These are phyloP conservation scores for Lepidurus couesii DNA, from an alignment of 1,140 invertebrate genomes.

Conservation along the genomic window DNA sequence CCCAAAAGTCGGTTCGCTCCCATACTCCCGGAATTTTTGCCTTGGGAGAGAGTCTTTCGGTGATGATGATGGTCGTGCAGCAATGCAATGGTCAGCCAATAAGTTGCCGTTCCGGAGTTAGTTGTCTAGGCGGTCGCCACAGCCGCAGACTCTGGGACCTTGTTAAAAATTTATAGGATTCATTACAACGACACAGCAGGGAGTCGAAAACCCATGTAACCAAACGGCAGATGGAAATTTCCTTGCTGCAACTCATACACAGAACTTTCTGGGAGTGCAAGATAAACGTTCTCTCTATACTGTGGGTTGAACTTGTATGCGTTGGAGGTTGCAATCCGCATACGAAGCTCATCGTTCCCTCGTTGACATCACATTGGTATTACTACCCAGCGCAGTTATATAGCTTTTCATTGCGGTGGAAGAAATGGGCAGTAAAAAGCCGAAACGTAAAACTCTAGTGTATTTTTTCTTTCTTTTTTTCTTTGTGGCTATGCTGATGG, in stretches of 20 bases:
- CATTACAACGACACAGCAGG: slow-evolving; percentile 21
- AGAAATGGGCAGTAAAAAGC: not conserved
- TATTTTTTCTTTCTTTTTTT: not conserved
- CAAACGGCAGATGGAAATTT: slow-evolving; percentile 15
- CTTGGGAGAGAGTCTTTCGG: not conserved
- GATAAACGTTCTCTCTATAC: not conserved
- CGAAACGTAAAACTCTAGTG: not conserved
- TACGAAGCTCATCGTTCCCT: not conserved
- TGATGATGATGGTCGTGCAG: not conserved
- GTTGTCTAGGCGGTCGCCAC: slow-evolving; percentile 5
- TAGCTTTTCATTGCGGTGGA: slow-evolving; percentile 18
- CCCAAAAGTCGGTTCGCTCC: not conserved
- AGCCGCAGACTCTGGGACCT: slow-evolving; percentile 6
- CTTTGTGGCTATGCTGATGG: not conserved
- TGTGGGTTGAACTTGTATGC: not conserved
- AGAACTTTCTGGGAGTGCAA: not conserved
- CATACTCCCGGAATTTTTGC: not conserved
- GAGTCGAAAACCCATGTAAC: not conserved
- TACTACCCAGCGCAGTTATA: not conserved
- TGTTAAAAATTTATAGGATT: slow-evolving; percentile 22
- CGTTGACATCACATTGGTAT: not conserved
- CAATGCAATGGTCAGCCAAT: not conserved
- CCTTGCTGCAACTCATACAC: not conserved
- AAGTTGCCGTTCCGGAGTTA: not conserved
- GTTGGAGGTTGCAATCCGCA: not conserved